phyloP scores from a whole-genome alignment of 2,888 invertebrate species.

The Drosophila koepferae region DNA sequence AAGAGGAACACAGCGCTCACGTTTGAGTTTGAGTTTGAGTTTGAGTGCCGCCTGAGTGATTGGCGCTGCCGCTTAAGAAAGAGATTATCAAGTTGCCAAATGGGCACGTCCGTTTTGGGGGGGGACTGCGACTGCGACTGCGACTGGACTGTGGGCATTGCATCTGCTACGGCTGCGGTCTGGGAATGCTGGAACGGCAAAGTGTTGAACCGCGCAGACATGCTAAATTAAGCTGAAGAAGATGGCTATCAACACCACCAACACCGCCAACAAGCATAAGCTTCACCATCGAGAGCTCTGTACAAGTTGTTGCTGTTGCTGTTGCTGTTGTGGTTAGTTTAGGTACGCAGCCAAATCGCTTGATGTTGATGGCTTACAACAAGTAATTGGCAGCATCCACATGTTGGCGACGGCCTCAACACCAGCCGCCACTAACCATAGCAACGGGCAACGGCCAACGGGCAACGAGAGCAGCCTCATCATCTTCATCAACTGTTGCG shows the following conservation, averaged over 20 bases:
- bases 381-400: conserved; percentile 80
- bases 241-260: conserved; percentile 80
- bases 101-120: conserved; percentile 73
- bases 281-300: background rate
- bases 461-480: conserved; percentile 46
- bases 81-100: conserved; percentile 81
- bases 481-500: conserved; percentile 64
- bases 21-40: conserved; percentile 39
- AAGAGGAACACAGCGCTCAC: conserved; percentile 79
- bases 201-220: conserved; percentile 80
- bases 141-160: conserved; percentile 26
- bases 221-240: conserved; percentile 81
- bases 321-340: conserved; percentile 23
- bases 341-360: conserved; percentile 74
- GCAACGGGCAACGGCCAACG: conserved; percentile 21
- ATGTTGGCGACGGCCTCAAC: conserved; percentile 54
- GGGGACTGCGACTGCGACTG: too few relatives aligned
- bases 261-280: conserved; percentile 37
- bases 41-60: conserved; percentile 69
- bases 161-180: conserved; percentile 26
- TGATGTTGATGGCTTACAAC: conserved; percentile 80
- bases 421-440: conserved; percentile 33
- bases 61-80: conserved; percentile 79
- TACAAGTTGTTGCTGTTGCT: background rate
- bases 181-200: conserved; percentile 49